These are phyloP conservation scores for Flabesymbios commensalis DNA, from an alignment of 2,888 invertebrate species.

Conservation along the genomic window DNA sequence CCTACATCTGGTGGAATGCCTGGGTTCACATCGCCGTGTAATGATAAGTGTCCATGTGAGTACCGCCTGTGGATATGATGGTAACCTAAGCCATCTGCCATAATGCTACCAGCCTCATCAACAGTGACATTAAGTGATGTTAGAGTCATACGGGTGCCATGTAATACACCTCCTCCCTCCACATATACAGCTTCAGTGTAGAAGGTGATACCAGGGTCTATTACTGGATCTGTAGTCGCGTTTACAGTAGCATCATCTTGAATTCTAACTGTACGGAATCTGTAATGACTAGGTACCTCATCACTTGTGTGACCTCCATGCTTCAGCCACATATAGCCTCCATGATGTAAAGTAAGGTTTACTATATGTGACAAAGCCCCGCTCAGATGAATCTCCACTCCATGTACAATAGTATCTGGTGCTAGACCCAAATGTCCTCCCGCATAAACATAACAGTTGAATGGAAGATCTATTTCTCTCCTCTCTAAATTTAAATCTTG, in stretches of 20 bases:
- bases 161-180: slow-evolving; percentile 45
- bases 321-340: slow-evolving; percentile 45
- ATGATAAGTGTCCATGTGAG: slow-evolving; percentile 35
- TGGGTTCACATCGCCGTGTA: slow-evolving; percentile 42
- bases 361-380: slow-evolving; percentile 42
- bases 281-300: slow-evolving; percentile 35
- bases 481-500: slow-evolving; percentile 42
- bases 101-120: slow-evolving; percentile 42
- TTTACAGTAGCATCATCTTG: slow-evolving; percentile 42
- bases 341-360: slow-evolving; percentile 44
- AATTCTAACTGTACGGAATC: slow-evolving; percentile 39
- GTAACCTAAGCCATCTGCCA: slow-evolving; percentile 45
- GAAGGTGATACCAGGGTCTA: slow-evolving; percentile 41
- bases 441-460: slow-evolving; percentile 42
- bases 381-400: slow-evolving; percentile 43
- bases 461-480: slow-evolving; percentile 46
- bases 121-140: slow-evolving; percentile 43
- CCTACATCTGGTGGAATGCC: slow-evolving; percentile 33
- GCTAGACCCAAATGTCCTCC: slow-evolving; percentile 44
- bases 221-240: slow-evolving; percentile 42
- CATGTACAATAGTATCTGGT: slow-evolving; percentile 44
- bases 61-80: slow-evolving; percentile 32
- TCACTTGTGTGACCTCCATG: slow-evolving; percentile 41
- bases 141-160: slow-evolving; percentile 40
- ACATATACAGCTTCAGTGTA: slow-evolving; percentile 34